These are phyloP conservation scores for Pitta sordida DNA, from an alignment of 2,113 vertebrate species.

Conservation along the genomic window DNA sequence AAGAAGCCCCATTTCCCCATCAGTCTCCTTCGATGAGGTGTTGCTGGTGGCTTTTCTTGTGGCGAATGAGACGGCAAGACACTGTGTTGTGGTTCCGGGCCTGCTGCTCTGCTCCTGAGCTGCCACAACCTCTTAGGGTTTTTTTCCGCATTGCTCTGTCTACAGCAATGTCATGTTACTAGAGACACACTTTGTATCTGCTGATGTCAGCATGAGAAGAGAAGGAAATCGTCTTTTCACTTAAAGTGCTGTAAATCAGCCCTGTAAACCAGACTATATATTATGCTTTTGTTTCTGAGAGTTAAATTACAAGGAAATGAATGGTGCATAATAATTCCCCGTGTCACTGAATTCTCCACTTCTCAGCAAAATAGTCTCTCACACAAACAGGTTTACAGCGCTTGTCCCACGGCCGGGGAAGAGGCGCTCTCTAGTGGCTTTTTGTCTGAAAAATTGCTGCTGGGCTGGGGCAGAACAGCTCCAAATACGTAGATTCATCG, in stretches of 20 bases:
- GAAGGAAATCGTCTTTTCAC: constrained; percentile 62
- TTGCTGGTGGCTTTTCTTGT: neutral
- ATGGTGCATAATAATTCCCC: constrained; percentile 69
- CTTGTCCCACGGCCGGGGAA: neutral
- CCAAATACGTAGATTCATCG: neutral
- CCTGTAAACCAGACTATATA: constrained; percentile 64
- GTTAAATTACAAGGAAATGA: constrained; percentile 77
- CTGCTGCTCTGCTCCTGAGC: neutral
- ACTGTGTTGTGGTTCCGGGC: neutral
- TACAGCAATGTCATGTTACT: neutral
- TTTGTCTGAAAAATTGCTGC: neutral
- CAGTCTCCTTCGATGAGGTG: neutral
- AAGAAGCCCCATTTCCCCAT: neutral
- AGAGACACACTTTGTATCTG: constrained; percentile 44
- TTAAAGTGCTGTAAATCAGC: constrained; percentile 71
- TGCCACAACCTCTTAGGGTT: neutral
- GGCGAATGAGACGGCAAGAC: neutral
- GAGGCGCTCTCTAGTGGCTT: constrained; percentile 68
- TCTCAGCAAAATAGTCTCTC: constrained; percentile 19
- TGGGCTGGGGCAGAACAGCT: neutral
- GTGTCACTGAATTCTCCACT: constrained; percentile 48
- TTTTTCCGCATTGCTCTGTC: neutral
- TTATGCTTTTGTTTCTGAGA: constrained; percentile 71
- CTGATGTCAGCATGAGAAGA: constrained; percentile 67
- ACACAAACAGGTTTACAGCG: neutral